Evolutionary conservation across 1,140 invertebrate genomes (phyloP), one percentile per base, ranked within the genome.

Genomic region (Pseudomyrmex pallidus): DNA sequence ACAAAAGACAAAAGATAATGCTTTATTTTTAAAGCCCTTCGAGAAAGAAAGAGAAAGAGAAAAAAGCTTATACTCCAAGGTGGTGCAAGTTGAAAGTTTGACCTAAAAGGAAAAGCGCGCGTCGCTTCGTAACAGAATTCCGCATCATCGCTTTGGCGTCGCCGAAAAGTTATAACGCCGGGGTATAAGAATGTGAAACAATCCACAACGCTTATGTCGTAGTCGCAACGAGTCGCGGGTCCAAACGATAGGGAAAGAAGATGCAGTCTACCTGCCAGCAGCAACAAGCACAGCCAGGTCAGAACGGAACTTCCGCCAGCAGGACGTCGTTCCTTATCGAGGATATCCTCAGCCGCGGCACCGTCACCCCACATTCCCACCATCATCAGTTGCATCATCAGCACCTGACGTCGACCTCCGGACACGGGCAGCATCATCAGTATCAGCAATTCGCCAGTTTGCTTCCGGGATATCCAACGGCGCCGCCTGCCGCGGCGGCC

Each of bases 261-360:
- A 94, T 94, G 94, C 93, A 94, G 91, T 93, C 93, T 52, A 93
- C 93, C 76, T 94, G 92, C 76, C 92, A 91, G 64, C 93, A 93
- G 57, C 93, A 92, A 83, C 90, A 90, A 10, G 92, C 92, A 54
- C 93, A 91, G 82, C 88, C 91, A 82, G 88, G 88, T 54, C 88
- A 89, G 59, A 94, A 93, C 74, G 91, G 88, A 8, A 93, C 91
- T 0, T 92, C 92, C 10, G 92, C 92, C 4, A 93, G 90, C 54
- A 89, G 93, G 85, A 96, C 96, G 1, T 97, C 97, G 13, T 97
- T 97, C 92, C 94, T 98, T 82, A 97, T 98, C 87, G 96, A 98
- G 88, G 97, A 98, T 88, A 98, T 98, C 74, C 93, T 98, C 1
- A 97, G 96, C 78, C 95, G 97, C 57, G 95, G 96, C 17, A 95